These are phyloP conservation scores for Pristionchus mayeri DNA, from an alignment of 2,888 invertebrate species.

Conservation along the genomic window DNA sequence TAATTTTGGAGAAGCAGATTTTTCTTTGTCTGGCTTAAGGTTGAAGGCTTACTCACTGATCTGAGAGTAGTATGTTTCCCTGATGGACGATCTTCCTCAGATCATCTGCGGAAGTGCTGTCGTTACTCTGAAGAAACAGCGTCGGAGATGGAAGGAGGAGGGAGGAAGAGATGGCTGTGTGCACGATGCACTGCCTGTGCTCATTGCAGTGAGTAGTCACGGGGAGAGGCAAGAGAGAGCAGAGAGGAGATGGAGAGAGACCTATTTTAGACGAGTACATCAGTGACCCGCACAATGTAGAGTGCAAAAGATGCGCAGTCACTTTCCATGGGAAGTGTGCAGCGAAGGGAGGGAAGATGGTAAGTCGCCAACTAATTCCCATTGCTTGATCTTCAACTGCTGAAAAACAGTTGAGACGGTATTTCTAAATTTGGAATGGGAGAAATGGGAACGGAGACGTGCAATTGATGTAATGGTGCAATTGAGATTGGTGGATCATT, in stretches of 20 bases:
- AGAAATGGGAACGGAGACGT: neutral
- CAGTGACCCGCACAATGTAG: conserved; percentile 58
- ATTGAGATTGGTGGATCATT: neutral
- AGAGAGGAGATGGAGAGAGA: too few relatives aligned
- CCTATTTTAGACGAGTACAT: conserved; percentile 52
- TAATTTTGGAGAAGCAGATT: too few relatives aligned
- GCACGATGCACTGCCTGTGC: conserved; percentile 36
- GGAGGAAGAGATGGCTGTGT: conserved; percentile 49
- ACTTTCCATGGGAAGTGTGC: conserved; percentile 62
- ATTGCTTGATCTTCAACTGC: too few relatives aligned
- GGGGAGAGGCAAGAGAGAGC: too few relatives aligned
- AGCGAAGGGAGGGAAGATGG: conserved; percentile 32
- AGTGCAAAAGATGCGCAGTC: conserved; percentile 56
- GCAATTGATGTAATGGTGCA: too few relatives aligned
- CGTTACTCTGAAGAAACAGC: conserved; percentile 49
- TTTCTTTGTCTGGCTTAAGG: too few relatives aligned
- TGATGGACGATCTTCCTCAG: conserved; percentile 13
- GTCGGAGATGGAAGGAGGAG: conserved; percentile 32
- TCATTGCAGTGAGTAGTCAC: conserved; percentile 22
- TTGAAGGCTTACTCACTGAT: too few relatives aligned
- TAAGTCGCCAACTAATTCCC: neutral
- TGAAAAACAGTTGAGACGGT: too few relatives aligned
- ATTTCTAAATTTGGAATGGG: neutral
- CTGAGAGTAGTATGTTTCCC: too few relatives aligned
- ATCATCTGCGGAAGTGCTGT: conserved; percentile 53